Percentiles rank a stretch among this genome's conserved stretches.
These are phyloP conservation scores for Tetraneura akinire DNA, from an alignment of 1,140 invertebrate genomes.

Conservation along the genomic window DNA sequence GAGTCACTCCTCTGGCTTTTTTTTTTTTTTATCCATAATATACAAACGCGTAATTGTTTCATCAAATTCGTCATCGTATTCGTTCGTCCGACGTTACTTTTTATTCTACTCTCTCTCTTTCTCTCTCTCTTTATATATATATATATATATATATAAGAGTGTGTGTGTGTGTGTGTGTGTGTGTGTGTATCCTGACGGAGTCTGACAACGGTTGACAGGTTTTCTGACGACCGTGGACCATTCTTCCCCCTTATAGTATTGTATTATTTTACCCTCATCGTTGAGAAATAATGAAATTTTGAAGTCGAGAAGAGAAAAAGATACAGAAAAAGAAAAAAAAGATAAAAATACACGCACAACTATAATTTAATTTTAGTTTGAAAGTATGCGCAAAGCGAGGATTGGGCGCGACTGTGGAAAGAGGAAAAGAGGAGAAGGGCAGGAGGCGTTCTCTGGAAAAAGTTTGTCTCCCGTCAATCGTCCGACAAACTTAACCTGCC, in stretches of 20 bases:
- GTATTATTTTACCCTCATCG: conserved; percentile 24
- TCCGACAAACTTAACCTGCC: not conserved
- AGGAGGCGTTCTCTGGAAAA: not conserved
- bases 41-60: not conserved
- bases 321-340: not conserved
- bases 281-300: conserved; percentile 11
- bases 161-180: too few species aligned
- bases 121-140: too few species aligned
- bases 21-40: too few species aligned
- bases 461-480: not conserved
- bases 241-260: not conserved
- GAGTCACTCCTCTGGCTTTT: too few species aligned
- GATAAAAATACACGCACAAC: not conserved
- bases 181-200: not conserved
- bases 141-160: too few species aligned
- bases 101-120: not conserved
- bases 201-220: conserved; percentile 31
- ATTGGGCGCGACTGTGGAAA: too few species aligned
- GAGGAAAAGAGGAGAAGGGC: not conserved
- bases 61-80: not conserved
- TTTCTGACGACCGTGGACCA: not conserved
- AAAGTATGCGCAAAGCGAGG: too few species aligned
- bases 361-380: conserved; percentile 4
- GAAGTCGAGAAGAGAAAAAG: not conserved
- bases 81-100: not conserved